Conservation (phyloP, 2,888 invertebrate species). For the Smittia sp. region DNA sequence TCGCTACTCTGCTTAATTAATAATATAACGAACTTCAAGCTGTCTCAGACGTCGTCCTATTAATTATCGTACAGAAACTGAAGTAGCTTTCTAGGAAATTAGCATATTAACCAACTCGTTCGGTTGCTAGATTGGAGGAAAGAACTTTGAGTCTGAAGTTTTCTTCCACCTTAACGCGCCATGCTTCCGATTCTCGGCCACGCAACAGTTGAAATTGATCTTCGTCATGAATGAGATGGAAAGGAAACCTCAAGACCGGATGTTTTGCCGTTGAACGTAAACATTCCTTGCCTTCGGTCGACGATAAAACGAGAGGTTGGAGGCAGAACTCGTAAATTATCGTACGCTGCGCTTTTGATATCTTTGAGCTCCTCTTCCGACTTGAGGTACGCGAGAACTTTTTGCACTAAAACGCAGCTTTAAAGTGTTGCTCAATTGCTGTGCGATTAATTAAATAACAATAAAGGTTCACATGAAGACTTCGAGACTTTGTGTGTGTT, state of each 20-base stretch:
- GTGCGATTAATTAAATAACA: slow-evolving; percentile 8
- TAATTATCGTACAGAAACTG: neutral
- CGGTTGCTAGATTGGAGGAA: neutral
- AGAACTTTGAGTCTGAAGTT: neutral
- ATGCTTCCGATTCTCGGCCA: slow-evolving; percentile 37
- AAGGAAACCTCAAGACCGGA: slow-evolving; percentile 28
- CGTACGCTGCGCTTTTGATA: neutral
- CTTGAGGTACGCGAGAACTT: neutral
- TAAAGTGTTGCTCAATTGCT: neutral
- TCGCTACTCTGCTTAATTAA: neutral
- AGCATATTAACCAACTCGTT: slow-evolving; percentile 27
- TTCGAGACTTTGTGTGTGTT: neutral
- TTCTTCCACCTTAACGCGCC: slow-evolving; percentile 16
- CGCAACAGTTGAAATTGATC: slow-evolving; percentile 14
- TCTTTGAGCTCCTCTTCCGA: neutral
- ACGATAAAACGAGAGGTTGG: neutral
- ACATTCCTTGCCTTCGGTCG: neutral
- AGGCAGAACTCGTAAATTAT: neutral
- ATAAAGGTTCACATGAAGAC: slow-evolving; percentile 5
- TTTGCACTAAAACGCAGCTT: neutral
- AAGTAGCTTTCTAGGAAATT: slow-evolving; percentile 21
- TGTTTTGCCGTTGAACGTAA: neutral
- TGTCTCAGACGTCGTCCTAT: neutral
- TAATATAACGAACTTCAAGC: neutral
- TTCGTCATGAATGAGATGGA: slow-evolving; percentile 1